Evolutionary conservation across 2,113 vertebrate species (phyloP), one percentile per base, ranked within the genome.

Genomic region (Centrocercus urophasianus): DNA sequence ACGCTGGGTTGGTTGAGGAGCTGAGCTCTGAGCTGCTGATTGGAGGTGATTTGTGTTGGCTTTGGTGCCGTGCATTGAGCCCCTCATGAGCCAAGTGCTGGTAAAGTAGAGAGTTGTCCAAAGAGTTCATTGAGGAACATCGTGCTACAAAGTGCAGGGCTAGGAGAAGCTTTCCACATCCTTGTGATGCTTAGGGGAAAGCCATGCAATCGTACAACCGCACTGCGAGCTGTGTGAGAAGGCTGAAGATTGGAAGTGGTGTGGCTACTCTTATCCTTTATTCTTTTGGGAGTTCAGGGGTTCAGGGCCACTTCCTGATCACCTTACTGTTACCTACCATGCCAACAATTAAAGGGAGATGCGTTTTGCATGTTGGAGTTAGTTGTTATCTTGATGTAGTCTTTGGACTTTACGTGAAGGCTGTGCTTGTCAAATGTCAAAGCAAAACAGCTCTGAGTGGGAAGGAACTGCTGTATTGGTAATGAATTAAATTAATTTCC

Each of bases 321-420:
- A 19, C 3, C 27, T 9, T 6, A 1, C 4, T 8, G 17, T 8
- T 50, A 2, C 3, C 47, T 28, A 8, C 18, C 6, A 27, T 6
- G 6, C 7, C 80, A 38, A 13, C 20, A 43, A 15, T 27, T 20
- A 45, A 59, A 43, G n/a, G 10, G 7, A 10, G 27, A 12, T 28
- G 12, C 32, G 3, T 65, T 72, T 63, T 21, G 30, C 24, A 11
- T 30, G 6, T 11, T 20, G 28, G 32, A n/a, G 5, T 28, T 67
- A 74, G 32, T 59, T 66, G 54, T 42, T 70, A 25, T 30, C 32
- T 57, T 42, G 25, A 4, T 63, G 48, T 72, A 22, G n/a, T n/a
- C n/a, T 82, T 60, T 14, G 32, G 34, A 3, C 17, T 48, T 11
- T 28, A 16, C 54, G 4, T 36, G 60, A 70, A 38, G 11, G 17